Evolutionary conservation across 92 coral and sea anemone genomes (phyloP).

Genomic region (Epizoanthus ramosus): DNA sequence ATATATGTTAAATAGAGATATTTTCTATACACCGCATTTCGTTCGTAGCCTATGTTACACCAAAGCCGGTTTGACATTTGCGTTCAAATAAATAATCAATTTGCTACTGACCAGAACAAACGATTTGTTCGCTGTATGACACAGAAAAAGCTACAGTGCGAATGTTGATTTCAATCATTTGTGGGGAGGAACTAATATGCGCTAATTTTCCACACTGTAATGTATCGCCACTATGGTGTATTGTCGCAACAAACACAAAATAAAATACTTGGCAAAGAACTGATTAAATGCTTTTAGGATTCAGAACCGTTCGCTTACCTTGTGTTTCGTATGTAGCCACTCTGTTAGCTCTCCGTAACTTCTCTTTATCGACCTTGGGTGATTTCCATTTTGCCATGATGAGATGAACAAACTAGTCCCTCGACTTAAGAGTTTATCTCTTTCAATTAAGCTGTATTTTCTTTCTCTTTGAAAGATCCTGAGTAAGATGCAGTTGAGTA

Average conservation of each 20-base stretch:
- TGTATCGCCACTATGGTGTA: neutral
- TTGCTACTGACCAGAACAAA: neutral
- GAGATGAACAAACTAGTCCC: neutral
- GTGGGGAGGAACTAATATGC: neutral
- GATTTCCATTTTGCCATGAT: conserved; percentile 18
- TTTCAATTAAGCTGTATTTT: neutral
- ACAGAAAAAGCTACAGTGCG: neutral
- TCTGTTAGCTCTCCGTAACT: conserved; percentile 25
- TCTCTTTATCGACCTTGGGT: conserved; percentile 25
- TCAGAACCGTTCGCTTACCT: conserved; percentile 2
- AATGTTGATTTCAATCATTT: neutral
- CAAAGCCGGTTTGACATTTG: neutral
- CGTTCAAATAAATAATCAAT: neutral
- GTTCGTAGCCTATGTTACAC: neutral
- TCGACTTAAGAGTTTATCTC: conserved; percentile 1
- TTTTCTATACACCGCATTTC: neutral
- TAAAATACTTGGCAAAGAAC: neutral
- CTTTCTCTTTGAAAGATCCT: neutral
- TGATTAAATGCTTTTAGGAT: neutral
- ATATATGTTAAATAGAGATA: too few relatives aligned
- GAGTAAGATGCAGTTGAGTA: neutral
- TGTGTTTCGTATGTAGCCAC: conserved; percentile 24
- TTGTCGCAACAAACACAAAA: conserved; percentile 5
- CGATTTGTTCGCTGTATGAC: neutral
- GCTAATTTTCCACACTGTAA: neutral